phyloP scores from a whole-genome alignment of 2,888 invertebrate species.

The Ditylenchus weischeri region DNA sequence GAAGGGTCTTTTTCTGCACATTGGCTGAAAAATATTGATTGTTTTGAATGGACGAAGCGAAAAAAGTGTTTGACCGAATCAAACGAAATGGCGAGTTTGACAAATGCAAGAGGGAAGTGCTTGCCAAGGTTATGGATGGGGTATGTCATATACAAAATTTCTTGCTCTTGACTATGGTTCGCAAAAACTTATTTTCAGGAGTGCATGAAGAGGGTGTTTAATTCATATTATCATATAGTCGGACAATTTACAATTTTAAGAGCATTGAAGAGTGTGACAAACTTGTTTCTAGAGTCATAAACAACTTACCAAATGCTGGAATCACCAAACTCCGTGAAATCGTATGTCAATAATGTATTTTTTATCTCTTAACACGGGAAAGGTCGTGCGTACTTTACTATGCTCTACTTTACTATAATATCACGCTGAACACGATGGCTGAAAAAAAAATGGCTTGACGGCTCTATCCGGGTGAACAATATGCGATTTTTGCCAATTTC shows the following conservation, averaged over 20 bases:
- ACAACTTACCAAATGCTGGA: not conserved
- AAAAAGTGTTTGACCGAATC: slow-evolving; percentile 15
- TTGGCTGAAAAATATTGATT: too few relatives aligned
- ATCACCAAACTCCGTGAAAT: slow-evolving; percentile 5
- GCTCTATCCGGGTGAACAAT: too few relatives aligned
- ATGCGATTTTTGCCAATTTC: too few relatives aligned
- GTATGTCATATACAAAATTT: slow-evolving; percentile 4
- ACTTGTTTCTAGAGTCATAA: too few relatives aligned
- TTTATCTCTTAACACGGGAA: too few relatives aligned
- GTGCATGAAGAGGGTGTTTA: not conserved
- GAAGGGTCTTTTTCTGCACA: not conserved
- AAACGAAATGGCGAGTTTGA: slow-evolving; percentile 23
- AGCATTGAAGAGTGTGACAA: too few relatives aligned
- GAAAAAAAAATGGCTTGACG: too few relatives aligned
- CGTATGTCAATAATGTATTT: not conserved
- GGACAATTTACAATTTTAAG: not conserved
- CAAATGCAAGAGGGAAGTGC: slow-evolving; percentile 22
- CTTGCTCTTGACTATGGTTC: not conserved
- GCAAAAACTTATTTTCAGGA: not conserved
- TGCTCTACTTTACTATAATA: too few relatives aligned
- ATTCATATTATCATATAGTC: not conserved
- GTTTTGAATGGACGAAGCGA: slow-evolving; percentile 7
- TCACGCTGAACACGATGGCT: too few relatives aligned
- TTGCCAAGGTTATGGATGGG: slow-evolving; percentile 18
- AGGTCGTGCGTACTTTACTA: too few relatives aligned